phyloP scores from a whole-genome alignment of 2,888 invertebrate species.

The Bedellia somnulentella region DNA sequence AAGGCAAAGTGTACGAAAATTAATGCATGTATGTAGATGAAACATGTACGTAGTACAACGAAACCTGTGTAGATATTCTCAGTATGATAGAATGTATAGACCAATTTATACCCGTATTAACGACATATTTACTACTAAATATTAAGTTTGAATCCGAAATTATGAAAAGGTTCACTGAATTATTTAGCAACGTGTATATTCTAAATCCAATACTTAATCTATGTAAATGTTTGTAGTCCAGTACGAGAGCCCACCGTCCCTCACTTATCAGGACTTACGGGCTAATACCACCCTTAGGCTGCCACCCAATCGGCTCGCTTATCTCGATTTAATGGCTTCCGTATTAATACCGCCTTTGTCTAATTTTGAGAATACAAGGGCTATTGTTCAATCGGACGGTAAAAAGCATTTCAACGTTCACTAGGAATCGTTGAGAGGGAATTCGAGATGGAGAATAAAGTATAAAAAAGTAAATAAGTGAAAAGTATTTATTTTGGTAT shows the following conservation, averaged over 20 bases:
- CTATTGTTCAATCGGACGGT: constrained; percentile 46
- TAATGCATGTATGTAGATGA: too few species aligned
- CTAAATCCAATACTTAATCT: too few species aligned
- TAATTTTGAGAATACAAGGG: constrained; percentile 44
- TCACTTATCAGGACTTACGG: constrained; percentile 53
- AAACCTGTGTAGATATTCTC: too few species aligned
- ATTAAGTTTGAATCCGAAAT: too few species aligned
- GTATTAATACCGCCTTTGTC: constrained; percentile 58
- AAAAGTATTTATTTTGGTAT: not conserved
- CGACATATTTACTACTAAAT: too few species aligned
- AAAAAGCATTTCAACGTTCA: constrained; percentile 23
- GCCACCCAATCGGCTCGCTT: constrained; percentile 48
- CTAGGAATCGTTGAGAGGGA: not conserved
- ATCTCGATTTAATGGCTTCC: constrained; percentile 60
- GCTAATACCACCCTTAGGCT: constrained; percentile 54
- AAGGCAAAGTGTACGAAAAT: too few species aligned
- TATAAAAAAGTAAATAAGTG: not conserved
- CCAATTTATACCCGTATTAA: too few species aligned
- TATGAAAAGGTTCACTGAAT: too few species aligned
- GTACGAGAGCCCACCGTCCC: constrained; percentile 25
- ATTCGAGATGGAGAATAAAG: not conserved
- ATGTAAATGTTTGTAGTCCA: too few species aligned
- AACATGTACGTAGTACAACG: too few species aligned
- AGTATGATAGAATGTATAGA: too few species aligned
- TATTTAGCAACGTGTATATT: too few species aligned